These are phyloP conservation scores for Callocephalon fimbriatum DNA, from an alignment of 2,113 vertebrate genomes.

Conservation along the genomic window DNA sequence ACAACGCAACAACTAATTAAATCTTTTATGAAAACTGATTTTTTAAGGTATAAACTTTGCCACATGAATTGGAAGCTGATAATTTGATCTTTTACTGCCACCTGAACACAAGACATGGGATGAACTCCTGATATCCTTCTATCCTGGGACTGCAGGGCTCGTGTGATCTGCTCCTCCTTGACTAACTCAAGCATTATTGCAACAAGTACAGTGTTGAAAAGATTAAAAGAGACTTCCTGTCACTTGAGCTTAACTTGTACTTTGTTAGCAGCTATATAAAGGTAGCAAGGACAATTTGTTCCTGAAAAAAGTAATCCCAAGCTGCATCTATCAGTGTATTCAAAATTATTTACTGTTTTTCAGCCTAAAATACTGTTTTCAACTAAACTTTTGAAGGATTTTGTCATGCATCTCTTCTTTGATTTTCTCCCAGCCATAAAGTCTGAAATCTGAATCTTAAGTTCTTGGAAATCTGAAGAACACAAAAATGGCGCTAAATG, in stretches of 20 bases:
- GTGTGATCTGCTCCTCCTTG: not conserved
- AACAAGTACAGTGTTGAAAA: not conserved
- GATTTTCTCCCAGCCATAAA: not conserved
- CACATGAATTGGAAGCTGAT: not conserved
- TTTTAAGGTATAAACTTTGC: not conserved
- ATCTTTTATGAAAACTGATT: not conserved
- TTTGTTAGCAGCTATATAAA: not conserved
- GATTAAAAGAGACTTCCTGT: not conserved
- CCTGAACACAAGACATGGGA: not conserved
- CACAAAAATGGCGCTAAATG: not conserved
- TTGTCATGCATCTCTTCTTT: not conserved
- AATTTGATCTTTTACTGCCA: not conserved
- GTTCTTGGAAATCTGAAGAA: not conserved
- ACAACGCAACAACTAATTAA: not conserved
- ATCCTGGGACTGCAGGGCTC: fast-evolving
- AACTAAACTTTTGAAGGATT: not conserved
- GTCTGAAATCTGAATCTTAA: not conserved
- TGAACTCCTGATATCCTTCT: not conserved
- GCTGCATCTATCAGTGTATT: not conserved
- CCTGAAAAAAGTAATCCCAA: not conserved
- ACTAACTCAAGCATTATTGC: not conserved
- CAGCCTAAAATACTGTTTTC: not conserved
- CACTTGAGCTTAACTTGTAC: not conserved
- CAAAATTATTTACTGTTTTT: not conserved
- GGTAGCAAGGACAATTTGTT: not conserved